These are phyloP conservation scores for Atta cephalotes DNA, from an alignment of 1,140 invertebrate species.

Conservation along the genomic window DNA sequence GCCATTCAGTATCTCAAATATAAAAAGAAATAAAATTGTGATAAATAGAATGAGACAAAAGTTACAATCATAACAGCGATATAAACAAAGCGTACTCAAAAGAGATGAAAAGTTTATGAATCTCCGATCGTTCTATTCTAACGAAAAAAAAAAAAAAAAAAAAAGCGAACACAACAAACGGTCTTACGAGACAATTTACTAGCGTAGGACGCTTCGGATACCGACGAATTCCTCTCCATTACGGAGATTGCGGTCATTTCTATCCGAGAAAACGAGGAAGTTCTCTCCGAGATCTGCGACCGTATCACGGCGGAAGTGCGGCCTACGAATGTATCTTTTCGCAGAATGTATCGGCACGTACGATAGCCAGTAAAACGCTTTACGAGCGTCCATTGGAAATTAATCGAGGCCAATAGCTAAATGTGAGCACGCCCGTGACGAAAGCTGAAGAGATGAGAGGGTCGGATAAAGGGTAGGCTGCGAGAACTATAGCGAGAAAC, in stretches of 20 bases:
- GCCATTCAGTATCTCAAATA: background rate
- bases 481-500: background rate
- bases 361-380: constrained; percentile 70
- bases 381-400: constrained; percentile 73
- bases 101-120: background rate
- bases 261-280: constrained; percentile 6
- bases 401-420: constrained; percentile 71
- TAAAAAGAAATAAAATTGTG: background rate
- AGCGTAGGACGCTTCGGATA: constrained; percentile 7
- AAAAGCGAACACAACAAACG: constrained; percentile 5
- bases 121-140: background rate
- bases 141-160: background rate
- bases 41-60: background rate
- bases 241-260: constrained; percentile 67
- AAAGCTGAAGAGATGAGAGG: constrained; percentile 1
- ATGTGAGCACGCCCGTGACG: constrained; percentile 29
- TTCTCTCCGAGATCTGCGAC: constrained; percentile 13
- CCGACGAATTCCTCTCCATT: constrained; percentile 70
- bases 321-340: constrained; percentile 4
- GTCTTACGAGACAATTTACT: constrained; percentile 57
- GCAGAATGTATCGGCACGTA: constrained; percentile 38
- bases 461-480: background rate
- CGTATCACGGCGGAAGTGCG: constrained; percentile 13
- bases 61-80: background rate
- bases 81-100: background rate